Conservation (phyloP, 2,797 vertebrate species). For the Halcyon leucocephala region DNA sequence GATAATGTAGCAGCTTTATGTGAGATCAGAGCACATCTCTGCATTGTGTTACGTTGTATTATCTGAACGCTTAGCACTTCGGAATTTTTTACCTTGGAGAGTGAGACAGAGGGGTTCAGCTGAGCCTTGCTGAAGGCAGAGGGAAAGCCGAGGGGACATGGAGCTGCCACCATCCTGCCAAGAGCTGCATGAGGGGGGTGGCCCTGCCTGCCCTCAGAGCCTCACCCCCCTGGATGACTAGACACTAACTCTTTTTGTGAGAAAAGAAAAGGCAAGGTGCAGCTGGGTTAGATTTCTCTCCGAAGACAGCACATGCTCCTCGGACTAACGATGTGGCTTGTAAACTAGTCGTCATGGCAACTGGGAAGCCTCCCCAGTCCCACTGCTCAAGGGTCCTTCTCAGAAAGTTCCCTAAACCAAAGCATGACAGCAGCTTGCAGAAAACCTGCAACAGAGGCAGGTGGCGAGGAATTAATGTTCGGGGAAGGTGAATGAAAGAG, state of each 20-base stretch:
- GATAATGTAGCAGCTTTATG: background rate
- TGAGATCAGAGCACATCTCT: background rate
- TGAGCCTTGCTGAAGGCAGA: background rate
- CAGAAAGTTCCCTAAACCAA: background rate
- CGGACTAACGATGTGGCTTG: background rate
- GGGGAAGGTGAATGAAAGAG: background rate
- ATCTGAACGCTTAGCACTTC: background rate
- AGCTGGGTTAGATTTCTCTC: background rate
- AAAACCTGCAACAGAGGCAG: background rate
- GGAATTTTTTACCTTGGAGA: background rate
- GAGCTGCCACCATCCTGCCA: background rate
- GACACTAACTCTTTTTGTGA: background rate
- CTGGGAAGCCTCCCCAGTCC: background rate
- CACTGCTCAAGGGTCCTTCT: background rate
- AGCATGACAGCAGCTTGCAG: background rate
- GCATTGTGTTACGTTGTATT: background rate
- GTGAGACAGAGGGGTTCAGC: accelerated
- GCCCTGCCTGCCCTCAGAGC: background rate
- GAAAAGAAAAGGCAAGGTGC: background rate
- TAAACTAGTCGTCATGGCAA: background rate
- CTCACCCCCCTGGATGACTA: background rate
- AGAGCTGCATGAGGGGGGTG: background rate
- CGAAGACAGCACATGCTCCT: background rate
- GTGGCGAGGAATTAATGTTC: background rate
- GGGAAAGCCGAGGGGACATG: accelerated